These are phyloP conservation scores for Irena cyanogastra DNA, from an alignment of 2,113 vertebrate species.

Conservation along the genomic window DNA sequence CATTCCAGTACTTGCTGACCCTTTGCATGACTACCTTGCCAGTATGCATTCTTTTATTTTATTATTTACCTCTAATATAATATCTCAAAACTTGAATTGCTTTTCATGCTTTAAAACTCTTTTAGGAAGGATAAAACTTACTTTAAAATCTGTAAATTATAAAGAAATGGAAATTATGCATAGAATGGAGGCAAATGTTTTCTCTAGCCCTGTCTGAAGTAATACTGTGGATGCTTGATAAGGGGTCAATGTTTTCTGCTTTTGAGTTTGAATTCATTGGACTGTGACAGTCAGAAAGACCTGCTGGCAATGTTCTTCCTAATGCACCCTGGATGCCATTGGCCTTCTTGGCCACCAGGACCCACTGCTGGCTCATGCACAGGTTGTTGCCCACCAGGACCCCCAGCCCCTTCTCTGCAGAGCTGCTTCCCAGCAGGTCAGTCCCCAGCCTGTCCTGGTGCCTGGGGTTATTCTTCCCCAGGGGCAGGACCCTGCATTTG, in stretches of 20 bases:
- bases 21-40: neutral
- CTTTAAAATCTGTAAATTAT: neutral
- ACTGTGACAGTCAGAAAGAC: neutral
- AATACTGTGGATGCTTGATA: neutral
- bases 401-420: neutral
- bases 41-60: neutral
- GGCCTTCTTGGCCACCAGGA: neutral
- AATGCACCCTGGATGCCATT: neutral
- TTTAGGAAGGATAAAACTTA: neutral
- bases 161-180: neutral
- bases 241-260: neutral
- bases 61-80: neutral
- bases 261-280: neutral
- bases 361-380: neutral
- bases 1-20: neutral
- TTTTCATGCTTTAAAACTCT: neutral
- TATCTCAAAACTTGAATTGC: neutral
- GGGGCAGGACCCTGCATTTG: neutral
- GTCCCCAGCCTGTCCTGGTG: fast-evolving
- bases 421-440: neutral
- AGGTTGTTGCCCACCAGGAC: neutral
- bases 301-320: neutral
- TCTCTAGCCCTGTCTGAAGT: neutral
- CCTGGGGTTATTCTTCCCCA: neutral
- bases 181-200: neutral